Percentiles rank a stretch among this genome's conserved stretches.
Evolutionary conservation across 1,140 invertebrate species (phyloP).

Genomic region (Trachymyrmex septentrionalis): DNA sequence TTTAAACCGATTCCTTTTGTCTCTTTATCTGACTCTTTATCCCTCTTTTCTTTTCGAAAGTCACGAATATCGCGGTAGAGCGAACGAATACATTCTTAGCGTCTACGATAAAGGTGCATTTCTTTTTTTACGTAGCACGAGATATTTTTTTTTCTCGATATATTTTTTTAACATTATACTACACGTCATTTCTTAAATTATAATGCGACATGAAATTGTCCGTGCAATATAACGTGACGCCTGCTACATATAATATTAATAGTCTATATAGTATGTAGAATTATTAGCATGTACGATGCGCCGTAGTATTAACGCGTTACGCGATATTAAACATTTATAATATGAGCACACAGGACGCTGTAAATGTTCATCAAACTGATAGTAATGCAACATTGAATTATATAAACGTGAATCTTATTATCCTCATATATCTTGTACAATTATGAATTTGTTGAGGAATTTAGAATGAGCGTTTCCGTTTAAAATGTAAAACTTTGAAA

Average conservation of each 20-base stretch:
- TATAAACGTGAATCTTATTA: background rate
- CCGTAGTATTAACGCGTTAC: constrained; percentile 22
- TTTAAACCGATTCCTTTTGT: constrained; percentile 48
- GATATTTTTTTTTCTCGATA: background rate
- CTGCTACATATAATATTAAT: constrained; percentile 7
- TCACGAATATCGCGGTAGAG: constrained; percentile 12
- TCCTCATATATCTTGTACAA: too few relatives aligned
- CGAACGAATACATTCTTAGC: constrained; percentile 9
- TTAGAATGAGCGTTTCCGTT: constrained; percentile 10
- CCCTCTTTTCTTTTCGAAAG: constrained; percentile 41
- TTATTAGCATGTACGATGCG: constrained; percentile 11
- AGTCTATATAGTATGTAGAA: background rate
- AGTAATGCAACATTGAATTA: constrained; percentile 11
- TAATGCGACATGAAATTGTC: background rate
- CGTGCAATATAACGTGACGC: background rate
- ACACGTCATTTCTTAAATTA: constrained; percentile 5
- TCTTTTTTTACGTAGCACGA: background rate
- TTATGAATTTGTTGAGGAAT: background rate
- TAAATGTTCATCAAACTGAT: background rate
- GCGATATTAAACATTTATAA: constrained; percentile 32
- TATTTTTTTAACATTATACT: background rate
- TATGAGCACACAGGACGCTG: background rate
- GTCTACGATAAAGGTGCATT: background rate
- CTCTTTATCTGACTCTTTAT: constrained; percentile 41
- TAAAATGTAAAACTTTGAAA: constrained; percentile 39